A percentile compares a stretch with the other conserved stretches of the same genome.
These are phyloP conservation scores for Gracilinanus agilis DNA, from an alignment of 2,113 vertebrate species.

Conservation along the genomic window DNA sequence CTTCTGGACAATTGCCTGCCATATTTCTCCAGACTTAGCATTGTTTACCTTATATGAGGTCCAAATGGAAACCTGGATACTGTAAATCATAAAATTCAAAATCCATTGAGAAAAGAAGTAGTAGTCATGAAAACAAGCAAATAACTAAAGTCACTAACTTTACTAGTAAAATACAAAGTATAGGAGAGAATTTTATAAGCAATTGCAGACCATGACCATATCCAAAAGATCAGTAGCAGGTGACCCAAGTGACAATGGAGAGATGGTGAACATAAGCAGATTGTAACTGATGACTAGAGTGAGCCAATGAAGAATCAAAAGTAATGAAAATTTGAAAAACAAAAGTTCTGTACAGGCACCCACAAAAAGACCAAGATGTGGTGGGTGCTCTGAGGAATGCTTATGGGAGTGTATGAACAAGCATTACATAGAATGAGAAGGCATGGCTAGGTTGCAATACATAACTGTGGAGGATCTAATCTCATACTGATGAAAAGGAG, in stretches of 20 bases:
- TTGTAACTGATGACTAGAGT: not conserved
- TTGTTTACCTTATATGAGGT: slow-evolving; percentile 10
- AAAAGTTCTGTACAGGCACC: too few species aligned
- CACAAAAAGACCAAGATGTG: too few species aligned
- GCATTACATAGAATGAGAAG: too few species aligned
- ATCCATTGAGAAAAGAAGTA: not conserved
- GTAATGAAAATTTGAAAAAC: too few species aligned
- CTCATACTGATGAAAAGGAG: not conserved
- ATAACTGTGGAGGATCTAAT: too few species aligned
- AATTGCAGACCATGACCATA: not conserved
- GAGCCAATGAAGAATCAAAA: not conserved
- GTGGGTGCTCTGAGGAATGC: too few species aligned
- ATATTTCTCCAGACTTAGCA: slow-evolving; percentile 7
- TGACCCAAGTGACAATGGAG: not conserved
- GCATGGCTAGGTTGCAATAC: too few species aligned
- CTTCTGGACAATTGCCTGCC: slow-evolving; percentile 2
- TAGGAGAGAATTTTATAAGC: not conserved
- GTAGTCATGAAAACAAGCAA: not conserved
- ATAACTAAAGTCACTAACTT: not conserved
- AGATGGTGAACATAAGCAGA: not conserved
- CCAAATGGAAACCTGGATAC: slow-evolving; percentile 17
- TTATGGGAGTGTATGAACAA: too few species aligned
- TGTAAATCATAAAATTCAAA: slow-evolving; percentile 21
- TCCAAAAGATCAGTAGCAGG: not conserved
- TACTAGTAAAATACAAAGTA: not conserved